These are phyloP conservation scores for Tauraco hartlaubi DNA, from an alignment of 2,797 vertebrate species.

Conservation along the genomic window DNA sequence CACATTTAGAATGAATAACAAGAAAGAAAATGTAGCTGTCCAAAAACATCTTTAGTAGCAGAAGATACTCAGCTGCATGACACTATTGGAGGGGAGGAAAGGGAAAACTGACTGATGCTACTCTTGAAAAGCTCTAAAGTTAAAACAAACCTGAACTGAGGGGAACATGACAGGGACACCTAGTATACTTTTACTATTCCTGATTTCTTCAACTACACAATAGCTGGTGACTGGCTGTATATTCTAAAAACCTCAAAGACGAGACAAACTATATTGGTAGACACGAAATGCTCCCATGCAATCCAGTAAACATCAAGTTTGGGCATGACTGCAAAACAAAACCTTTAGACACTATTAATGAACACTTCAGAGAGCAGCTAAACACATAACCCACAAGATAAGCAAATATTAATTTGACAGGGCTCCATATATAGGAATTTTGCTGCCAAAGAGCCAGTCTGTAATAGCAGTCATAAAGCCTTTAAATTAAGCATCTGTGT, in stretches of 20 bases:
- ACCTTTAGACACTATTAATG: background rate
- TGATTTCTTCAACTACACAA: background rate
- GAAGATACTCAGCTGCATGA: background rate
- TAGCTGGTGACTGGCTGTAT: background rate
- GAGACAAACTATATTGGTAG: background rate
- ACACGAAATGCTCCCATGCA: background rate
- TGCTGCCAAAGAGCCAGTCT: background rate
- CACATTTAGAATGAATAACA: background rate
- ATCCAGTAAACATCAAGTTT: background rate
- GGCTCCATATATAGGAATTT: background rate
- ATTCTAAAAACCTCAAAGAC: background rate
- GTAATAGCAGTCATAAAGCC: background rate
- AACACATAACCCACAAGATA: background rate
- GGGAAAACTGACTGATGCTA: background rate
- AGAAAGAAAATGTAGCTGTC: background rate
- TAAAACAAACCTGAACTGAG: background rate
- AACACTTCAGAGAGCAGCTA: background rate
- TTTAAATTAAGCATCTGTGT: background rate
- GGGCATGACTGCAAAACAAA: background rate
- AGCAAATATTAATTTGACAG: background rate
- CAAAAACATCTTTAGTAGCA: background rate
- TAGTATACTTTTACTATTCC: background rate
- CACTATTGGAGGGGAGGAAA: accelerated
- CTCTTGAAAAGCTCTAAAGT: background rate
- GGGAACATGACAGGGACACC: background rate